Conservation (phyloP, 2,113 vertebrate genomes). For the Aphyosemion australe region DNA sequence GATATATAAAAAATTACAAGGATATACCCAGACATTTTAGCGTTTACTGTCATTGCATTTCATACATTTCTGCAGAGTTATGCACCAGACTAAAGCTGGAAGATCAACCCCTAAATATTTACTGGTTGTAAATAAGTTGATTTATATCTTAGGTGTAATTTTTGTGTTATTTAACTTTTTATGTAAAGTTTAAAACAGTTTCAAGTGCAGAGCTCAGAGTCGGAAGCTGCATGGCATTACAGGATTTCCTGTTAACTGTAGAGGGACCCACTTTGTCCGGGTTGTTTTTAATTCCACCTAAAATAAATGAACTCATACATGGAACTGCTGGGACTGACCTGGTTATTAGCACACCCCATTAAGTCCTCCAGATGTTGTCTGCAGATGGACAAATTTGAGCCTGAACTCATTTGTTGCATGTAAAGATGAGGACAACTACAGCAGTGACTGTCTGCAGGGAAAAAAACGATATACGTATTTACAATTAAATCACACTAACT, state of each 20-base stretch:
- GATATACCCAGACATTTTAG: too few species aligned
- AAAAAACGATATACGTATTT: too few species aligned
- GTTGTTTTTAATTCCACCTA: slow-evolving; percentile 1
- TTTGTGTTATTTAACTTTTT: slow-evolving; percentile 47
- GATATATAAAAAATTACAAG: too few species aligned
- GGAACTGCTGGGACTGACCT: not conserved
- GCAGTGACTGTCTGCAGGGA: not conserved
- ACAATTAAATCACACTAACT: too few species aligned
- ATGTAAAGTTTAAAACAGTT: slow-evolving; percentile 64
- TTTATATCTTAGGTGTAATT: slow-evolving; percentile 54
- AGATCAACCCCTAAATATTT: slow-evolving; percentile 58
- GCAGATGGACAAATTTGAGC: not conserved
- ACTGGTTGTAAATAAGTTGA: slow-evolving; percentile 48
- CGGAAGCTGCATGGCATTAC: slow-evolving; percentile 28
- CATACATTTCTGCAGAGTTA: slow-evolving; percentile 42
- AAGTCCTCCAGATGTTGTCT: slow-evolving; percentile 16
- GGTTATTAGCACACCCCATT: not conserved
- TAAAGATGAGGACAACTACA: slow-evolving; percentile 34
- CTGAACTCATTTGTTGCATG: slow-evolving; percentile 30
- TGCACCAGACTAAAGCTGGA: slow-evolving; percentile 42
- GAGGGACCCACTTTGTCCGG: slow-evolving; percentile 1
- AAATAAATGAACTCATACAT: not conserved
- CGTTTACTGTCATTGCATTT: slow-evolving; percentile 36
- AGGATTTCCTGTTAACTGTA: slow-evolving; percentile 3
- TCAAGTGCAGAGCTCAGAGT: slow-evolving; percentile 56